Percentiles rank a stretch among this genome's conserved stretches.
phyloP scores from a whole-genome alignment of 2,113 vertebrate genomes.

The Lates calcarifer region DNA sequence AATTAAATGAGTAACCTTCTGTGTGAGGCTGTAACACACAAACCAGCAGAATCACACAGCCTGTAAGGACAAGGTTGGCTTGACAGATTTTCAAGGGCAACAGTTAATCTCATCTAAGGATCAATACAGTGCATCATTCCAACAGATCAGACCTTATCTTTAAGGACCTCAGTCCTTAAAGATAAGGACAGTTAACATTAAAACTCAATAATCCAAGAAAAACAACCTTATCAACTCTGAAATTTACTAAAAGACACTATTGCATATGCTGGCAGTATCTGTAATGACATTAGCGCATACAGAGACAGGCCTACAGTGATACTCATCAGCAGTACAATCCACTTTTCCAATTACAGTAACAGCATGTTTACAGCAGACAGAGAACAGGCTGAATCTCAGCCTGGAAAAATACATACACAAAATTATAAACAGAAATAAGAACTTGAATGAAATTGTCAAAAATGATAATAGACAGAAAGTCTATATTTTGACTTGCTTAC shows the following conservation, averaged over 20 bases:
- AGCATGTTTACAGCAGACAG: constrained; percentile 12
- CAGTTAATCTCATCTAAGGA: neutral
- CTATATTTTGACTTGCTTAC: neutral
- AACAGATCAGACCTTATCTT: too few relatives aligned
- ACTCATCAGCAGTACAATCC: neutral
- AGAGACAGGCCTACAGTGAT: neutral
- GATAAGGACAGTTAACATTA: neutral
- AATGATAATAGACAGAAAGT: too few relatives aligned
- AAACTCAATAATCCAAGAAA: neutral
- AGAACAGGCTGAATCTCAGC: too few relatives aligned
- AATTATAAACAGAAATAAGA: too few relatives aligned
- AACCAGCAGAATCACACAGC: neutral
- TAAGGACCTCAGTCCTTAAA: neutral
- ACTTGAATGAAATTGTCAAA: too few relatives aligned
- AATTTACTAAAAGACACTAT: neutral
- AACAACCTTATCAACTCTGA: neutral
- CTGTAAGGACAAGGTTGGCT: too few relatives aligned
- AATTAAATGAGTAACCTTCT: neutral
- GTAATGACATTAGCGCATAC: neutral
- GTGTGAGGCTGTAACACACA: too few relatives aligned
- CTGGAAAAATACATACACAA: neutral
- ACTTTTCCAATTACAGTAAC: neutral
- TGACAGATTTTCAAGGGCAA: neutral
- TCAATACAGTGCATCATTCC: neutral
- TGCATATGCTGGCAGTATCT: neutral